Evolutionary conservation across 1,140 invertebrate species (phyloP).

Genomic region (Monomorium pharaonis): DNA sequence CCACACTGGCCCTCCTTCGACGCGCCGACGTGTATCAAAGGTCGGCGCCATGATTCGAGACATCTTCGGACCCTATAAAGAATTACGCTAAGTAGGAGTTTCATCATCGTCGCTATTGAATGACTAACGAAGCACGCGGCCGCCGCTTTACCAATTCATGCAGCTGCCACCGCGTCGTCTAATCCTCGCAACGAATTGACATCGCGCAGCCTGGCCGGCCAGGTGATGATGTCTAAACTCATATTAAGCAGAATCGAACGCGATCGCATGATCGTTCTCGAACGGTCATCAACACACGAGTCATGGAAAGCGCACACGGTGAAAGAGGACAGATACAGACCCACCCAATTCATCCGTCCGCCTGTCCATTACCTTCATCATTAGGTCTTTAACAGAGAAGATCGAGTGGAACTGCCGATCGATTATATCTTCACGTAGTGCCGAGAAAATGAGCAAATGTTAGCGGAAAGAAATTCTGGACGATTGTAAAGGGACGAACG

Average conservation of each 20-base stretch:
- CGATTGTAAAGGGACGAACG: slow-evolving; percentile 59
- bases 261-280: neutral
- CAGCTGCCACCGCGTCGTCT: slow-evolving; percentile 28
- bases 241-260: slow-evolving; percentile 2
- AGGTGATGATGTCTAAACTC: slow-evolving; percentile 7
- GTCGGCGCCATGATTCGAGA: slow-evolving; percentile 12
- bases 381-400: slow-evolving; percentile 29
- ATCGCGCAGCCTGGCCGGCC: neutral
- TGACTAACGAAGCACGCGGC: slow-evolving; percentile 32
- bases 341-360: neutral
- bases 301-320: neutral
- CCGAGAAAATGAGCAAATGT: slow-evolving; percentile 37
- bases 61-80: slow-evolving; percentile 8
- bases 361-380: slow-evolving; percentile 48
- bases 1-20: neutral
- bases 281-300: neutral
- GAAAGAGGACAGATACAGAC: neutral
- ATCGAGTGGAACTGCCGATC: neutral
- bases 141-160: slow-evolving; percentile 8
- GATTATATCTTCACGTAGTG: slow-evolving; percentile 23
- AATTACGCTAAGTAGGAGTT: slow-evolving; percentile 28
- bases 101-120: slow-evolving; percentile 32
- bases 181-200: slow-evolving; percentile 21
- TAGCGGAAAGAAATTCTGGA: neutral
- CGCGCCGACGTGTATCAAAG: slow-evolving; percentile 21